Evolutionary conservation across 2,113 vertebrate genomes (phyloP), one percentile per base, ranked within the genome.

Genomic region (Boulengeromyrus knoepffleri): DNA sequence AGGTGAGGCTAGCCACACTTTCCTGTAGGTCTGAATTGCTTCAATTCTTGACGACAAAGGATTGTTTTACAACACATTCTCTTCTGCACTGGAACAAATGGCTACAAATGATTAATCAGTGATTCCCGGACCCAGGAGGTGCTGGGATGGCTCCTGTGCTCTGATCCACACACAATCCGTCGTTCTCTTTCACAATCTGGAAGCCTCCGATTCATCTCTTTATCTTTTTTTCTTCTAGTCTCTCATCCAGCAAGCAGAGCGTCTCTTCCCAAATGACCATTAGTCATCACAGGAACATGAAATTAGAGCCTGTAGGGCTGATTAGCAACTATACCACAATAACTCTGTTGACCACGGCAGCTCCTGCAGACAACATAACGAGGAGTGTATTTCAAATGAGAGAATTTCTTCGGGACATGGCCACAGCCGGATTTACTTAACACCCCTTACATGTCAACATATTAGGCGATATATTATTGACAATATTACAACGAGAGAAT

Each of bases 21-120:
- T 62, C 87, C 21, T 10, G 74, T 66, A 24, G 39, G 85, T 88
- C 39, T 31, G 0, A 42, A 90, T 91, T 92, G 31, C 45, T 88
- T 70, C 21, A 52, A 27, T 62, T 91, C 89, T 70, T 70, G 47
- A 50, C 87, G 74, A 87, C 87, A 47, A 84, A 90, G 39, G 86
- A 90, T 89, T 89, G 77, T 2, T 53, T 53, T 15, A 87, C 85
- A 53, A 10, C 42, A 24, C 42, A 19, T 85, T 47, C 83, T 85
- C 45, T 47, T 45, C 39, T n/a, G 42, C 39, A 47, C 83, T 0
- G 10, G 39, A 85, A 85, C 83, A 46, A 85, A 21, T 24, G 45
- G 21, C 24, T n/a, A 85, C 83, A 36, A 36, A 52, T 39, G 85
- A 12, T 31, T 52, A 52, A 87, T 39, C 27, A 9, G 10, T 53